A percentile compares a stretch with the other conserved stretches of the same genome.
Evolutionary conservation across 2,113 vertebrate species (phyloP).

Genomic region (Telmatochromis brachygnathus): DNA sequence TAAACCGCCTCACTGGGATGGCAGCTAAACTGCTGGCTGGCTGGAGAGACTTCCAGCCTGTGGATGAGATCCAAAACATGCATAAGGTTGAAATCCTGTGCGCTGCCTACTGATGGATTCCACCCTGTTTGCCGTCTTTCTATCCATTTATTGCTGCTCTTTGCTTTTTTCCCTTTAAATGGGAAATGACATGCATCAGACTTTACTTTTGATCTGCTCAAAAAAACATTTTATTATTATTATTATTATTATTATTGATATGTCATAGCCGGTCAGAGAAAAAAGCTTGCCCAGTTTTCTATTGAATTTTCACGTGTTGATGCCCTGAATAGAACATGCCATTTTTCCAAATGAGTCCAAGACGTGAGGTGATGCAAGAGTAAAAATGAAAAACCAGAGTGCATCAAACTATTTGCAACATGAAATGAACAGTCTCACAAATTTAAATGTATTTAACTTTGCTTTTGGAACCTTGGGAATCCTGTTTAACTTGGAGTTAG

Average conservation of each 20-base stretch:
- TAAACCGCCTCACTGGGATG: not conserved
- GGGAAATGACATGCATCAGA: not conserved
- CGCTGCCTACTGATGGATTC: not conserved
- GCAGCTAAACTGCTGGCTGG: constrained; percentile 3
- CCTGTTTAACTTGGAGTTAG: not conserved
- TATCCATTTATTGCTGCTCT: not conserved
- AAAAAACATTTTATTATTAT: not conserved
- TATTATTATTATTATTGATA: not conserved
- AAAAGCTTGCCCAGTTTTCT: not conserved
- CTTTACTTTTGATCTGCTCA: not conserved
- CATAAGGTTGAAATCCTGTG: not conserved
- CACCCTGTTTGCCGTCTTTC: not conserved
- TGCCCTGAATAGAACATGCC: not conserved
- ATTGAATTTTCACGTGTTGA: accelerated
- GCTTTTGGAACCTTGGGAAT: not conserved
- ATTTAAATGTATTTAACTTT: not conserved
- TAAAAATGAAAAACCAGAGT: not conserved
- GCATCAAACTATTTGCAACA: not conserved
- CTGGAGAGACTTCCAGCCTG: not conserved
- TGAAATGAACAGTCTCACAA: not conserved
- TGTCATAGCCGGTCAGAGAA: accelerated
- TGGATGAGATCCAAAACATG: constrained; percentile 22
- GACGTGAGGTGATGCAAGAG: not conserved
- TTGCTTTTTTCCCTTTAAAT: not conserved
- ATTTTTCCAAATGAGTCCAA: not conserved